phyloP scores from a whole-genome alignment of 2,113 vertebrate genomes.

The Nothobranchius furzeri region DNA sequence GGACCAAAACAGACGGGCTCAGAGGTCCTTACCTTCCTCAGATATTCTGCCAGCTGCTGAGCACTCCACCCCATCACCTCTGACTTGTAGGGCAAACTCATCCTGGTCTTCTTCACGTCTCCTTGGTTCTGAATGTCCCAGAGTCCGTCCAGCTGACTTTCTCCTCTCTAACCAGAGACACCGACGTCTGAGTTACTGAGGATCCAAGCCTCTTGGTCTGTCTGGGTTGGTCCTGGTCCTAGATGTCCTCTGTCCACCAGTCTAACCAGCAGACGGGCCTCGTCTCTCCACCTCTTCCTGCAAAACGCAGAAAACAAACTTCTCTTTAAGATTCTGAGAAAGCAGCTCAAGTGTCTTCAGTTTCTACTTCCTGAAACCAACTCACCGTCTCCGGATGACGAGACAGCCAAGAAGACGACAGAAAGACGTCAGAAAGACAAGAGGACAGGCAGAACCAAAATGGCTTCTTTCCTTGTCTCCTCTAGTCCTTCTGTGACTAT shows the following conservation, averaged over 20 bases:
- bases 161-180: not conserved
- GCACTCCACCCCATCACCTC: conserved; percentile 87
- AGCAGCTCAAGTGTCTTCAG: conserved; percentile 5
- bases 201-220: not conserved
- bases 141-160: not conserved
- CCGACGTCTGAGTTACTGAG: conserved; percentile 6
- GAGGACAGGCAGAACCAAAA: conserved; percentile 47
- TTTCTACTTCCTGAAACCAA: conserved; percentile 23
- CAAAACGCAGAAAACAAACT: not conserved
- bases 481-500: conserved; percentile 17
- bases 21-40: conserved; percentile 68
- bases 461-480: conserved; percentile 52
- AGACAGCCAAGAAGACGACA: not conserved
- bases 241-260: not conserved
- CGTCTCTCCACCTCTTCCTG: conserved; percentile 13
- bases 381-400: not conserved
- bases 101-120: conserved; percentile 52
- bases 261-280: not conserved
- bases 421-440: not conserved
- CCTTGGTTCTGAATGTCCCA: not conserved
- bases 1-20: not conserved
- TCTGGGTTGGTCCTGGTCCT: too few species aligned
- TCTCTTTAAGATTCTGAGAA: not conserved
- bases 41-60: conserved; percentile 83
- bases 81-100: conserved; percentile 85